A percentile compares a stretch with the other conserved stretches of the same genome.
Evolutionary conservation across 2,113 vertebrate genomes (phyloP).

Genomic region (human): GRCh38 chr13:21047501-21048000

Average conservation of each 20-base stretch:
- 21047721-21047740: not conserved
- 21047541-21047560: not conserved
- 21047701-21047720: not conserved
- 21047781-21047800: not conserved
- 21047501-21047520: not conserved
- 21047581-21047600: not conserved
- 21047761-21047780: not conserved
- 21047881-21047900: not conserved
- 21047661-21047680: not conserved
- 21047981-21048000: not conserved
- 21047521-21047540: not conserved
- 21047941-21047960: not conserved
- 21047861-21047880: not conserved
- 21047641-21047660: not conserved
- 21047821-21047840: not conserved
- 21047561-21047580: not conserved
- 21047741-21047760: not conserved
- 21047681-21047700: not conserved
- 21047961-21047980: not conserved
- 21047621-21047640: not conserved
- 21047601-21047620: not conserved
- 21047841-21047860: not conserved
- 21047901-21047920: not conserved
- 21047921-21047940: not conserved
- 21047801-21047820: not conserved